Conservation (phyloP, 2,797 vertebrate genomes). For the Ctenosaura bakeri region DNA sequence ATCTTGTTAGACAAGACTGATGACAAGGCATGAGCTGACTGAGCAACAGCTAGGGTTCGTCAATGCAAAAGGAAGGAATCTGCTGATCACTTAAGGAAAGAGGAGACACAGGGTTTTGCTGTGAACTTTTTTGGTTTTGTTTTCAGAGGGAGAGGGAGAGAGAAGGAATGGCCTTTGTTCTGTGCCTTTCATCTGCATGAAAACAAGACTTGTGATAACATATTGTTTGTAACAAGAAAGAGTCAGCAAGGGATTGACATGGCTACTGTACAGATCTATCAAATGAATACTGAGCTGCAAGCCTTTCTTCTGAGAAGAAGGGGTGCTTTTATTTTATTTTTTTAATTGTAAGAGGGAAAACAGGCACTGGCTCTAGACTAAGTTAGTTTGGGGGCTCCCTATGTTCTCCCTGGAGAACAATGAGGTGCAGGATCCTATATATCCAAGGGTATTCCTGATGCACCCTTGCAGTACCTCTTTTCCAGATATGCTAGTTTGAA, state of each 20-base stretch:
- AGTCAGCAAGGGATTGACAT: slow-evolving; percentile 25
- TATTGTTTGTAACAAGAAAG: slow-evolving; percentile 61
- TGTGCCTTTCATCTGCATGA: slow-evolving; percentile 67
- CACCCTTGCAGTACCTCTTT: neutral
- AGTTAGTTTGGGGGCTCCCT: neutral
- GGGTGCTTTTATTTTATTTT: no score
- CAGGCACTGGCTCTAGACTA: neutral
- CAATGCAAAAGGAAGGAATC: slow-evolving; percentile 79
- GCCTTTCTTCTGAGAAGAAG: neutral
- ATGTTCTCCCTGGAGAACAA: neutral
- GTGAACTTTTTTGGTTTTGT: slow-evolving; percentile 52
- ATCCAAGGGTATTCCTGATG: neutral
- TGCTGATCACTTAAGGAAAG: slow-evolving; percentile 87
- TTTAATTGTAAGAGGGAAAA: neutral
- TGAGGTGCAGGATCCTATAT: neutral
- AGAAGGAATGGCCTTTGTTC: slow-evolving; percentile 59
- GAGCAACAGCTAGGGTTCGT: slow-evolving; percentile 72
- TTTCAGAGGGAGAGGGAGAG: slow-evolving; percentile 38
- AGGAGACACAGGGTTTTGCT: slow-evolving; percentile 76
- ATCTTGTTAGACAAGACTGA: slow-evolving; percentile 90
- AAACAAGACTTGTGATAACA: slow-evolving; percentile 63
- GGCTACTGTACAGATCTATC: slow-evolving; percentile 23
- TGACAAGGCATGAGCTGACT: slow-evolving; percentile 76
- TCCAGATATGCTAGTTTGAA: neutral
- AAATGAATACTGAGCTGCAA: slow-evolving; percentile 13